A percentile compares a stretch with the other conserved stretches of the same genome.
These are phyloP conservation scores for Ramazzottius varieornatus DNA, from an alignment of 2,888 invertebrate species.

Conservation along the genomic window DNA sequence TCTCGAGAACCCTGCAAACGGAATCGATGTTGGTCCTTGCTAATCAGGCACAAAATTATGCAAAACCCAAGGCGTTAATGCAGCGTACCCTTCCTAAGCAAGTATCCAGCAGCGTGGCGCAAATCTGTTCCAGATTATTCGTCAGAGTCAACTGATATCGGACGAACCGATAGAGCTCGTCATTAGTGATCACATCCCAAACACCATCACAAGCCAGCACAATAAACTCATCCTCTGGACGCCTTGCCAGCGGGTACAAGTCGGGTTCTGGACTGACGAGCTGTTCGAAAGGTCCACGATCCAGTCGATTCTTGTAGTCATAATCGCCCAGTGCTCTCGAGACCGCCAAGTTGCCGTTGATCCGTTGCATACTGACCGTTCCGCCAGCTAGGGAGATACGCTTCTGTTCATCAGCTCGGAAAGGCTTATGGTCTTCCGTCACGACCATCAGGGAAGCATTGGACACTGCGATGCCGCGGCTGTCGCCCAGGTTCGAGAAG, in stretches of 20 bases:
- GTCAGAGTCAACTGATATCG: conserved; percentile 23
- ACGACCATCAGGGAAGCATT: neutral
- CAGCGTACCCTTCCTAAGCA: conserved; percentile 26
- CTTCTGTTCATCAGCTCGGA: neutral
- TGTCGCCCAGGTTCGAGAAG: conserved; percentile 16
- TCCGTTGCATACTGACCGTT: conserved; percentile 16
- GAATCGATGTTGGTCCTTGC: neutral
- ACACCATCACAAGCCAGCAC: conserved; percentile 30
- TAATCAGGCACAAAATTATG: too few species aligned
- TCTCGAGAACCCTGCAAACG: conserved; percentile 26
- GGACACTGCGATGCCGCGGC: neutral
- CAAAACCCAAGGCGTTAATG: too few species aligned
- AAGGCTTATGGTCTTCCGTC: conserved; percentile 1
- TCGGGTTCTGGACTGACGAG: conserved; percentile 31
- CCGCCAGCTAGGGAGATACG: neutral
- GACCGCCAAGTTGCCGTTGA: conserved; percentile 29
- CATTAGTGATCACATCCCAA: conserved; percentile 30
- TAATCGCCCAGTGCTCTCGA: conserved; percentile 30
- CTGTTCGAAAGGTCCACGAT: conserved; percentile 25
- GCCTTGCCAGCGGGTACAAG: conserved; percentile 18
- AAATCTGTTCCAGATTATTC: conserved; percentile 21
- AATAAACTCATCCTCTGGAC: conserved; percentile 24
- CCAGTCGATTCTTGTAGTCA: conserved; percentile 15
- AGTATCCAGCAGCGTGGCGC: conserved; percentile 27
- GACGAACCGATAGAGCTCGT: conserved; percentile 27